A percentile compares a stretch with the other conserved stretches of the same genome.
Conservation (phyloP, 2,113 vertebrate genomes). For the Erythrocercus mccallii region DNA sequence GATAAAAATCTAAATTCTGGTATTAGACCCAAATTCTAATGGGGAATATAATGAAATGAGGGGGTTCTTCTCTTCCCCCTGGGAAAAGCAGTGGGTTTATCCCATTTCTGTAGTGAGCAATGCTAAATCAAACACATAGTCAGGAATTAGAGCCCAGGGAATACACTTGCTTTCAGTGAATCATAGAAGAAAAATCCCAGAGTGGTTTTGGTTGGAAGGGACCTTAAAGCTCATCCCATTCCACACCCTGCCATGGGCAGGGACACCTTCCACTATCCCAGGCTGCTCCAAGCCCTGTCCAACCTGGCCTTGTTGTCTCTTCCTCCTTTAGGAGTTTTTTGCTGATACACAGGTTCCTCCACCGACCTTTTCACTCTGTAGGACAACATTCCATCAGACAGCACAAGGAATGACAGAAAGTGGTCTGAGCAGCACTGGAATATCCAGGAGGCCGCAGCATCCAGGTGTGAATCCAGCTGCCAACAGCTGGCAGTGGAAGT, state of each 20-base stretch:
- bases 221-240: not conserved
- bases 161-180: not conserved
- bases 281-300: not conserved
- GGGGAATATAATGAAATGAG: not conserved
- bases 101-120: accelerated
- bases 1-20: not conserved
- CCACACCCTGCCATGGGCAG: not conserved
- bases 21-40: not conserved
- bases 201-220: not conserved
- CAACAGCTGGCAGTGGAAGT: not conserved
- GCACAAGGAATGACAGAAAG: accelerated
- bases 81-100: not conserved
- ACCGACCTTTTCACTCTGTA: not conserved
- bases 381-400: not conserved
- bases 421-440: not conserved
- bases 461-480: not conserved
- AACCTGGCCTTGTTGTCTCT: not conserved
- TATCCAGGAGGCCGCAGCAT: not conserved
- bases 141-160: not conserved
- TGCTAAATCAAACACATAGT: accelerated
- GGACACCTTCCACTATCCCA: not conserved
- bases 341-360: not conserved
- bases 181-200: not conserved
- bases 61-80: not conserved
- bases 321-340: not conserved